Evolutionary conservation across 2,113 vertebrate species (phyloP).

Genomic region (Corythornis vintsioides): DNA sequence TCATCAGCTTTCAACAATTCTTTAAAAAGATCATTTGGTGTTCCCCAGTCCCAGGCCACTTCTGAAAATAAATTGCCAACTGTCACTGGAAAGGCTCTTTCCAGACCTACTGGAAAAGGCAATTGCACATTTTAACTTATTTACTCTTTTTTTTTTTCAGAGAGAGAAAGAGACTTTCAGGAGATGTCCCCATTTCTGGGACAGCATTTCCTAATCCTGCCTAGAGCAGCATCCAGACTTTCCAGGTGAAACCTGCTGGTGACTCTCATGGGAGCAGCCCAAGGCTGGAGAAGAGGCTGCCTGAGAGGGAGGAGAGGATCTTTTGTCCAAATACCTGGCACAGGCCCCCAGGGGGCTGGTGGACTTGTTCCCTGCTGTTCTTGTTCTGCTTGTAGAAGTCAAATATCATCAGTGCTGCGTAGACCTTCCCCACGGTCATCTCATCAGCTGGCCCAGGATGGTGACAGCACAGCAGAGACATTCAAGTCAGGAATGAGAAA

Average conservation of each 20-base stretch:
- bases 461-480: not conserved
- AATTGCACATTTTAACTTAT: not conserved
- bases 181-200: not conserved
- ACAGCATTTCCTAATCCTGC: slow-evolving; percentile 50
- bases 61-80: not conserved
- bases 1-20: not conserved
- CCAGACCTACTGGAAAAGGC: not conserved
- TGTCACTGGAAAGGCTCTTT: not conserved
- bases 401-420: slow-evolving; percentile 96
- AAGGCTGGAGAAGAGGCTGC: slow-evolving; percentile 15
- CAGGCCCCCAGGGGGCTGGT: slow-evolving; percentile 78
- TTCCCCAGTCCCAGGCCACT: not conserved
- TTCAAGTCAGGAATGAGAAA: not conserved
- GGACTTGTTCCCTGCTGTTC: slow-evolving; percentile 84
- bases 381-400: slow-evolving; percentile 97
- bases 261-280: not conserved
- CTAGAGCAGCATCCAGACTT: slow-evolving; percentile 8
- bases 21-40: not conserved
- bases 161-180: not conserved
- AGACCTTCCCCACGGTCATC: slow-evolving; percentile 96
- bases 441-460: slow-evolving; percentile 82
- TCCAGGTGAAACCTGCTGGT: not conserved
- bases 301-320: not conserved
- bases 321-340: slow-evolving; percentile 72
- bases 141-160: not conserved